Evolutionary conservation across 2,113 vertebrate species (phyloP), one percentile per base, ranked within the genome.

Genomic region (Notothenia rossii): DNA sequence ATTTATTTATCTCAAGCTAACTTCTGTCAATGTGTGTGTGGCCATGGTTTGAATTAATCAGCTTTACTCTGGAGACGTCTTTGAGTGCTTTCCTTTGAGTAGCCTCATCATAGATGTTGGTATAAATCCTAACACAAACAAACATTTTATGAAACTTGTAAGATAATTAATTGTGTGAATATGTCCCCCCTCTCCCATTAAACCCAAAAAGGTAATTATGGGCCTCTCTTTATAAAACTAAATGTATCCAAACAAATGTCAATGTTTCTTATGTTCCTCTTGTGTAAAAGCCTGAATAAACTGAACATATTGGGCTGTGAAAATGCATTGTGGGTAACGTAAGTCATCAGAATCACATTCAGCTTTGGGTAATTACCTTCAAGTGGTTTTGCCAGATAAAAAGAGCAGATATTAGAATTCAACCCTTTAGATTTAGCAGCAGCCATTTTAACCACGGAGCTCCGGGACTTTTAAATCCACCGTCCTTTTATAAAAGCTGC

Each of bases 301-400:
- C 22, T 4, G 63, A 65, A 48, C 17, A 46, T 59, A 59, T 2
- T 76, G 67, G 62, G 9, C 49, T 68, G 17, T 13, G 51, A 54
- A 78, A 75, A 73, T 69, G 66, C 63, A 81, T 77, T 63, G 49
- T 73, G 69, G 75, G 50, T 62, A 51, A 10, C 72, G 14, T 73
- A 50, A 70, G 7, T 60, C 25, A 25, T 25, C 25, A 25, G 25
- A 51, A 79, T 67, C 64, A 54, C 33, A 17, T 64, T 48, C 60
- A 22, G 22, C 22, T 22, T 60, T 13, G 29, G 29, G 79, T 69
- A 80, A 85, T 85, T 76, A 78, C 69, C 54, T 69, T 61, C 66
- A 73, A 81, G 72, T 73, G 75, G 65, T 76, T 70, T 81, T 45
- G 11, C 64, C 68, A 81, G 84, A 89, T 86, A 80, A 91, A 84